Conservation (phyloP, 2,113 vertebrate genomes). For the Carollia perspicillata region DNA sequence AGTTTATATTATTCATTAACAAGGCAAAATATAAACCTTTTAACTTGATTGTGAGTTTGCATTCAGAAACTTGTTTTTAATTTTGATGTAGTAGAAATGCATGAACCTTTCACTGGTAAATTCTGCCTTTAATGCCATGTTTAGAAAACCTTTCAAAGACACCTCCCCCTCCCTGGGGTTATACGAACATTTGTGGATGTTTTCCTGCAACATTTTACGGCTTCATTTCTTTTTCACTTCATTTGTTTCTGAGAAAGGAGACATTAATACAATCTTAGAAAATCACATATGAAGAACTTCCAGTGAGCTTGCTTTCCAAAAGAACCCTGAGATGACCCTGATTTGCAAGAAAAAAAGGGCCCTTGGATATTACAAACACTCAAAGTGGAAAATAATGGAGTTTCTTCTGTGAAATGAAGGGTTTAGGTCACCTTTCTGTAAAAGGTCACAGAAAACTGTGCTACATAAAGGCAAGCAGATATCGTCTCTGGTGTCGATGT, state of each 20-base stretch:
- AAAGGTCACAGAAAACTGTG: not conserved
- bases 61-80: constrained; percentile 24
- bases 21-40: too few species aligned
- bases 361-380: not conserved
- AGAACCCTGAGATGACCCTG: not conserved
- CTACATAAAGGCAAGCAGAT: not conserved
- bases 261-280: constrained; percentile 1
- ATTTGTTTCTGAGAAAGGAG: not conserved
- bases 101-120: not conserved
- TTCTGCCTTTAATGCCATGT: not conserved
- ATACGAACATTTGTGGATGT: not conserved
- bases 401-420: not conserved
- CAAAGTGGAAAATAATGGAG: not conserved
- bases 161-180: not conserved
- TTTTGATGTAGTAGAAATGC: not conserved
- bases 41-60: not conserved
- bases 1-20: not conserved
- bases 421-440: not conserved
- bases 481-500: too few species aligned
- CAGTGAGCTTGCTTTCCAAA: constrained; percentile 2
- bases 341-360: not conserved
- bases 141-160: not conserved
- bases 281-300: not conserved
- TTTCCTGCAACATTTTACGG: not conserved
- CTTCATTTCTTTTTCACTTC: not conserved